Percentiles rank a stretch among this genome's conserved stretches.
phyloP scores from a whole-genome alignment of 2,797 vertebrate species.

The Neosalanx taihuensis region DNA sequence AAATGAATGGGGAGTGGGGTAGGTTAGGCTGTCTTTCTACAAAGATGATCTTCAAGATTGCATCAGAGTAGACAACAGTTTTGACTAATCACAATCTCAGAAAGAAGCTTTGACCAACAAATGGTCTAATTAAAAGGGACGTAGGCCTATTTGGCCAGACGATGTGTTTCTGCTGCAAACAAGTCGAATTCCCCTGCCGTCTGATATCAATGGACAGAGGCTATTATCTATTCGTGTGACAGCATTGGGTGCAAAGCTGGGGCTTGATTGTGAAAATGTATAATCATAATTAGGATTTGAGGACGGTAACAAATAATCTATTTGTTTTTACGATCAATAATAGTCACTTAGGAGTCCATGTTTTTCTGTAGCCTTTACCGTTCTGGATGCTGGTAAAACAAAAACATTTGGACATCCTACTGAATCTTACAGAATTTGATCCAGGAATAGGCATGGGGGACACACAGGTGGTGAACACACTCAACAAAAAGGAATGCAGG shows the following conservation, averaged over 20 bases:
- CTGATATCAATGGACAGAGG: neutral
- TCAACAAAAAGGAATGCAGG: too few species aligned
- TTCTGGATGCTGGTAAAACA: neutral
- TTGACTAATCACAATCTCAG: neutral
- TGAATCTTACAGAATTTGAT: too few species aligned
- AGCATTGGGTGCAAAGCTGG: neutral
- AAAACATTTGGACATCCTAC: neutral
- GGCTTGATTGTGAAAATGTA: neutral
- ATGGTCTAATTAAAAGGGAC: neutral
- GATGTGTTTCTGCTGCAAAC: neutral
- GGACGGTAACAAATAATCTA: neutral
- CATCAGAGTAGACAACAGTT: neutral
- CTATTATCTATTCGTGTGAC: neutral
- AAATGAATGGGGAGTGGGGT: slow-evolving; percentile 19
- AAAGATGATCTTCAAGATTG: neutral
- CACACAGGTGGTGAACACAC: too few species aligned
- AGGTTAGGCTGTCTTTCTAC: slow-evolving; percentile 4
- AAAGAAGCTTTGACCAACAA: neutral
- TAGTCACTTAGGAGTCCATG: neutral
- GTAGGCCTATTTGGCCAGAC: neutral
- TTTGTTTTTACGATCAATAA: neutral
- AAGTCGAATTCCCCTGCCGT: neutral
- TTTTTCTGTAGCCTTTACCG: neutral
- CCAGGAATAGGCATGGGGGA: too few species aligned
- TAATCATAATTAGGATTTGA: neutral